Base-by-base conservation (phyloP, 2,888 invertebrate species). In the Cryptus armator region DNA sequence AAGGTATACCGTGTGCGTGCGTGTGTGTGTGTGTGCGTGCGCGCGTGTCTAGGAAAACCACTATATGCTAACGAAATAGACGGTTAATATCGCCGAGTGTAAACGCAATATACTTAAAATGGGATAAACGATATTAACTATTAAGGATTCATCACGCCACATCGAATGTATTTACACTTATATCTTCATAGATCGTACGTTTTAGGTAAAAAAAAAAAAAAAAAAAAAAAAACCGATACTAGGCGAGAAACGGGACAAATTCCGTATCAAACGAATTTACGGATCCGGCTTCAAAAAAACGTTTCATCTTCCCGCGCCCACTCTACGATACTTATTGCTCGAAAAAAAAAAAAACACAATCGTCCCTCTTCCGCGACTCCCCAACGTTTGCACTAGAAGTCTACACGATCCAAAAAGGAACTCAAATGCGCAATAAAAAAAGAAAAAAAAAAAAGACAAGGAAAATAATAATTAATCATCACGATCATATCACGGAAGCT, bases 401-500 rank as follows among this genome's bases (percentile, higher is more conserved):
- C 51, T 32, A 51, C 32, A 24, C 29, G 16, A 46, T 64, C 32
- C 14, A 19, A 19, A 19, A 75, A 37, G 46, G 16, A 44, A 44
- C 46, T 16, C 5, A 48, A 32, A 43, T 7, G 10, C 59, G 59
- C 59, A 44, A 59, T 44, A n/a, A 43, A 43, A 16, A 16, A 43
- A 71, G 37, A 71, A n/a, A 43, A 43, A 16, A 44, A 48, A 44
- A 44, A n/a, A 44, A 29, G 48, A 68, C 48, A 14, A n/a, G 9
- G 6, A 7, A 87, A 84, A 81, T 82, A 81, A 86, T 87, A 86
- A 88, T 87, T 87, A 89, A 89, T 87, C 88, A 89, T 89, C 88
- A 86, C 81, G 85, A 89, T 86, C 90, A 89, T 90, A 89, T 90
- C 90, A 88, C 84, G 44, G 67, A 68, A 87, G 78, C 84, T 83